These are phyloP conservation scores for Uropsilus gracilis DNA, from an alignment of 2,113 vertebrate genomes.

Conservation along the genomic window DNA sequence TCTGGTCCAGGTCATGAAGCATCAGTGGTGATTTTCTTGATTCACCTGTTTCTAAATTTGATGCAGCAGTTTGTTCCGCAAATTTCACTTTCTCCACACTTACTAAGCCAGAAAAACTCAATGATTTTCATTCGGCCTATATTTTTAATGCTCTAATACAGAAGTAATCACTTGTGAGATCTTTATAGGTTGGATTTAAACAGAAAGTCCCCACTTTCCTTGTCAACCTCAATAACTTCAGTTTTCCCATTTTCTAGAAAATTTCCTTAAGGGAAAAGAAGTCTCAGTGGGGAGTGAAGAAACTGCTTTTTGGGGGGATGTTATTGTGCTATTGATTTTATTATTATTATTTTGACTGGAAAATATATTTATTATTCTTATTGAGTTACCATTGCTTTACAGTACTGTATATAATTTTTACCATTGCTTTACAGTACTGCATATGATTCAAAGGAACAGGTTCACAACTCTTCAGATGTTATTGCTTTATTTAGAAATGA, in stretches of 20 bases:
- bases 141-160: neutral
- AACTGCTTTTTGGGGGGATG: neutral
- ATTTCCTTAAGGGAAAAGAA: neutral
- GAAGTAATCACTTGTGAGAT: neutral
- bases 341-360: too few species aligned
- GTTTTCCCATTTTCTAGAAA: neutral
- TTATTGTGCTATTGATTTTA: too few species aligned
- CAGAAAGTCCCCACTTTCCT: neutral
- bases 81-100: neutral
- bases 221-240: neutral
- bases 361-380: too few species aligned
- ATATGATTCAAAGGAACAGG: too few species aligned
- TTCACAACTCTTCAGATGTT: too few species aligned
- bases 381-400: too few species aligned
- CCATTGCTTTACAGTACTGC: too few species aligned
- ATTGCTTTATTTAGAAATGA: neutral
- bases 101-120: neutral
- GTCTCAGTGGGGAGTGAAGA: neutral
- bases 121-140: neutral
- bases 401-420: too few species aligned
- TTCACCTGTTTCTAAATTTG: neutral
- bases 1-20: neutral
- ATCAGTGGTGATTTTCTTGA: neutral
- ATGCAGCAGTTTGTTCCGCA: neutral
- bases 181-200: neutral